Evolutionary conservation across 2,113 vertebrate genomes (phyloP).

Genomic region (Nansenia antarctica): DNA sequence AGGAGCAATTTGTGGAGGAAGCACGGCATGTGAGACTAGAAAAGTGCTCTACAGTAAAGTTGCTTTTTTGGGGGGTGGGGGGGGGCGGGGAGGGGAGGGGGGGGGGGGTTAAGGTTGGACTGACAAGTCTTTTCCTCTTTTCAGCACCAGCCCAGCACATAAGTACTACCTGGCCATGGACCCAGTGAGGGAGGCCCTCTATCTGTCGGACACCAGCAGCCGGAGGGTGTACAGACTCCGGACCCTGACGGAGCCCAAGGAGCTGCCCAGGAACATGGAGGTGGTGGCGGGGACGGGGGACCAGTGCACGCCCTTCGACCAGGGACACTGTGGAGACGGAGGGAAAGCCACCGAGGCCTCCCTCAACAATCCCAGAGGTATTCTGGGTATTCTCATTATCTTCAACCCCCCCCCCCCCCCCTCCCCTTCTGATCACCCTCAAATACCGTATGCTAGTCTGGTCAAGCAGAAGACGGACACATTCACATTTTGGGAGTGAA

Average conservation of each 20-base stretch:
- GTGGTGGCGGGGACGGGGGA: constrained; percentile 95
- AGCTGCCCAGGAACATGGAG: constrained; percentile 91
- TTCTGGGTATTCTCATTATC: background rate
- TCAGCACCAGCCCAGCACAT: constrained; percentile 94
- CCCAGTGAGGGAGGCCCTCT: constrained; percentile 89
- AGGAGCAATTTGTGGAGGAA: too few species aligned
- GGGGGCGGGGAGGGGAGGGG: too few species aligned
- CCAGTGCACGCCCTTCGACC: constrained; percentile 96
- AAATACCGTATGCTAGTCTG: too few species aligned
- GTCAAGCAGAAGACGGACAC: too few species aligned
- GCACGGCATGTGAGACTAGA: too few species aligned
- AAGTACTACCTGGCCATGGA: constrained; percentile 98
- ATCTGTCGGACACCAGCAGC: constrained; percentile 95
- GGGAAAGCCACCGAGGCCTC: constrained; percentile 90
- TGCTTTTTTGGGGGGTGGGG: too few species aligned
- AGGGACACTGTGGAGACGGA: constrained; percentile 95
- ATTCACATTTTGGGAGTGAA: too few species aligned
- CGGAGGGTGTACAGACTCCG: constrained; percentile 91
- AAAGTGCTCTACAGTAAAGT: too few species aligned
- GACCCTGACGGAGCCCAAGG: constrained; percentile 89
- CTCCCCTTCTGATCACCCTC: too few species aligned
- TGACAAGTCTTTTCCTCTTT: background rate
- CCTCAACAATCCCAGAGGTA: constrained; percentile 96
- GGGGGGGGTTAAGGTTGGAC: background rate
- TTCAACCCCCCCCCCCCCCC: too few species aligned